phyloP scores from a whole-genome alignment of 2,113 vertebrate genomes.

The Urocynchramus pylzowi region DNA sequence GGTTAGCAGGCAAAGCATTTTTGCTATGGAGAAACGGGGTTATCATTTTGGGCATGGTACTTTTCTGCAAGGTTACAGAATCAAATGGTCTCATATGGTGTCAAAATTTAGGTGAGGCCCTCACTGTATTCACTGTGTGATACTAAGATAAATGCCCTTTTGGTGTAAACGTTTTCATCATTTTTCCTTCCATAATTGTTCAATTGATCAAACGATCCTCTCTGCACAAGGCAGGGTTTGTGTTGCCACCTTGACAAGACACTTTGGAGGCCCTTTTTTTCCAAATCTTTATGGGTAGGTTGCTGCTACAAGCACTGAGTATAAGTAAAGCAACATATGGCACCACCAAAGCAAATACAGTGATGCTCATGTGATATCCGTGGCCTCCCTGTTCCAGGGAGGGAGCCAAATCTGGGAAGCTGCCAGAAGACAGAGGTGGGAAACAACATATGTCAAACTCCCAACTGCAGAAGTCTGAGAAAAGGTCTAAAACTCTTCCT shows the following conservation, averaged over 20 bases:
- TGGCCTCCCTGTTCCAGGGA: background rate
- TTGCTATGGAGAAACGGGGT: background rate
- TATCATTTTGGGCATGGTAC: background rate
- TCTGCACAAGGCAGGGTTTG: background rate
- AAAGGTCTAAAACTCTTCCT: background rate
- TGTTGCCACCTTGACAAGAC: background rate
- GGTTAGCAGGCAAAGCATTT: background rate
- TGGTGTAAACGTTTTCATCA: fast-evolving
- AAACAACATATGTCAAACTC: background rate
- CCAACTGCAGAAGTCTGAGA: background rate
- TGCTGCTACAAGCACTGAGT: background rate
- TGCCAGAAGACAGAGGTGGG: background rate
- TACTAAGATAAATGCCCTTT: background rate
- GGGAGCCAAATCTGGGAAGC: background rate
- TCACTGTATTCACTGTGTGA: background rate
- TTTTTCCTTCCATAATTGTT: background rate
- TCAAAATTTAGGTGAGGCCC: background rate
- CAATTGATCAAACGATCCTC: background rate
- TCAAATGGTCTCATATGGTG: fast-evolving
- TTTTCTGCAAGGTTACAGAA: background rate
- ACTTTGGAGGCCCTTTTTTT: background rate
- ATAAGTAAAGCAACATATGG: background rate
- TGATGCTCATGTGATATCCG: background rate
- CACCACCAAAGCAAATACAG: background rate
- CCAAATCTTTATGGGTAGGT: background rate